Percentiles rank a stretch among this genome's conserved stretches.
Evolutionary conservation across 1,140 invertebrate genomes (phyloP).

Genomic region (Stegodyphus dumicola): DNA sequence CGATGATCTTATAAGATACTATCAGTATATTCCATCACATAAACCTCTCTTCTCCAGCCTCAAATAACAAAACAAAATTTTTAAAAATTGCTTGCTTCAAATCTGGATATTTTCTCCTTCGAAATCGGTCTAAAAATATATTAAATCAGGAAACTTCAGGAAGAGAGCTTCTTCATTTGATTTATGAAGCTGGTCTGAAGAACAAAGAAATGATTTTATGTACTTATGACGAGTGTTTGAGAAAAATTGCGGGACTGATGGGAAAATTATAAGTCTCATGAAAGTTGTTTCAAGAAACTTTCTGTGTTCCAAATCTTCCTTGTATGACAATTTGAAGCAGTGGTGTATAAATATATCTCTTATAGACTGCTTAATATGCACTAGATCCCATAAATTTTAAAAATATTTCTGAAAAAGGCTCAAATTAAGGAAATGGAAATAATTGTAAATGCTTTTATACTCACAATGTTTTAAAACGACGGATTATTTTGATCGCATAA

Average conservation of each 20-base stretch:
- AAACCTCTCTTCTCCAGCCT: too few species aligned
- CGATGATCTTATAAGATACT: too few species aligned
- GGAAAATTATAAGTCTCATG: constrained; percentile 56
- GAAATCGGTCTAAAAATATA: constrained; percentile 5
- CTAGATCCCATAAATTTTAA: too few species aligned
- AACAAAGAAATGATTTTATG: constrained; percentile 57
- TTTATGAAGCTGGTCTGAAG: constrained; percentile 45
- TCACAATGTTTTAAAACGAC: too few species aligned
- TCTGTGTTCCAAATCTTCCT: constrained; percentile 10
- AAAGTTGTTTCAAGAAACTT: constrained; percentile 15
- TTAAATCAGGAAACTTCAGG: constrained; percentile 37
- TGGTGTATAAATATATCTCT: constrained; percentile 6
- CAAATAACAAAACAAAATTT: too few species aligned
- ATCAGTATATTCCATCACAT: too few species aligned
- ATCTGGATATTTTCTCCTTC: neutral
- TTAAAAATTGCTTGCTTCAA: neutral
- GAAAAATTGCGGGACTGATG: constrained; percentile 52
- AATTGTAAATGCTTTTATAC: too few species aligned
- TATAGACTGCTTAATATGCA: too few species aligned
- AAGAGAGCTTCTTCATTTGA: constrained; percentile 25
- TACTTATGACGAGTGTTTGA: constrained; percentile 56
- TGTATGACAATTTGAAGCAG: constrained; percentile 39
- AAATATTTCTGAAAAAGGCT: too few species aligned
- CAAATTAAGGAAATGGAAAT: too few species aligned
- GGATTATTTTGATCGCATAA: too few species aligned